These are phyloP conservation scores for Trilocha varians DNA, from an alignment of 2,888 invertebrate species.

Conservation along the genomic window DNA sequence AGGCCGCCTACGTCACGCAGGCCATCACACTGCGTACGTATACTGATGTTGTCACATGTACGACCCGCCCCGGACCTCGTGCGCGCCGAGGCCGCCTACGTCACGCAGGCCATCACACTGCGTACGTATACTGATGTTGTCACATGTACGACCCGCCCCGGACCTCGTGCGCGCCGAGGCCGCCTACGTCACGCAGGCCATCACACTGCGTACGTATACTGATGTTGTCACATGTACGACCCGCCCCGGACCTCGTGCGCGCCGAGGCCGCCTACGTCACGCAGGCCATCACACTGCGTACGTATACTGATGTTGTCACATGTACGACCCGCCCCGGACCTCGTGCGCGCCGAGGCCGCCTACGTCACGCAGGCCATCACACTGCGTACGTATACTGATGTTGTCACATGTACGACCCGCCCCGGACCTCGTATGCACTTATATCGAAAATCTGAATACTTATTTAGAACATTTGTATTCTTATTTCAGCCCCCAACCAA, in stretches of 20 bases:
- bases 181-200: constrained; percentile 38
- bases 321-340: background rate
- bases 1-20: constrained; percentile 37
- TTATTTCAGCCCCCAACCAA: constrained; percentile 26
- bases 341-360: background rate
- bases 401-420: constrained; percentile 1
- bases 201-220: constrained; percentile 10
- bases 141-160: constrained; percentile 12
- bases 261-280: background rate
- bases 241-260: too few relatives aligned
- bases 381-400: background rate
- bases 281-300: background rate
- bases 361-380: background rate
- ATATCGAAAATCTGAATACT: too few relatives aligned
- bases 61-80: constrained; percentile 25
- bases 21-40: constrained; percentile 20
- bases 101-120: constrained; percentile 29
- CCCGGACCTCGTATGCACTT: too few relatives aligned
- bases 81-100: constrained; percentile 37
- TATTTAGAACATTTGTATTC: too few relatives aligned
- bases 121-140: background rate
- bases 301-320: constrained; percentile 1
- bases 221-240: background rate
- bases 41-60: background rate
- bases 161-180: constrained; percentile 35